phyloP scores from a whole-genome alignment of 2,888 invertebrate genomes.

The Drosophila parthenogenetica region DNA sequence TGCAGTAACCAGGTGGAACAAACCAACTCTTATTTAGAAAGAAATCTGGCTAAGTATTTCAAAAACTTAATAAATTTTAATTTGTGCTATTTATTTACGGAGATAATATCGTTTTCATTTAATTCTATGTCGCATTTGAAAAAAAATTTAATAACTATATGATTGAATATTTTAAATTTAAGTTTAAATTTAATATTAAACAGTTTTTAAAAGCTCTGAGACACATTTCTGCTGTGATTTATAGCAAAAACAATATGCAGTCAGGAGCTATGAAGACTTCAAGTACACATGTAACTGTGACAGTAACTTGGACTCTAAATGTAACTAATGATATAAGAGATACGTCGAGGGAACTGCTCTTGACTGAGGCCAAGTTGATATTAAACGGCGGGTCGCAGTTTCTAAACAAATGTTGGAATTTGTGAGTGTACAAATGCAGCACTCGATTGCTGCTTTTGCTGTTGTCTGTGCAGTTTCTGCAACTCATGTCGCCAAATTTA shows the following conservation, averaged over 20 bases:
- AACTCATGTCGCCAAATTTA: slow-evolving; percentile 68
- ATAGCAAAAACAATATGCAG: not conserved
- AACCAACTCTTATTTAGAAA: too few relatives aligned
- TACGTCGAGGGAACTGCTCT: slow-evolving; percentile 13
- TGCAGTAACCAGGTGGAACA: too few relatives aligned
- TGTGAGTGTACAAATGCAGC: slow-evolving; percentile 55
- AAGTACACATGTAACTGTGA: slow-evolving; percentile 18
- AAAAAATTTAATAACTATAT: too few relatives aligned
- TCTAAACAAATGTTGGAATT: slow-evolving; percentile 63
- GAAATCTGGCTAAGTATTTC: too few relatives aligned
- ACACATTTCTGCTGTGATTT: not conserved
- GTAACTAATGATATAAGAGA: slow-evolving; percentile 4
- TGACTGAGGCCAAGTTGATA: slow-evolving; percentile 47
- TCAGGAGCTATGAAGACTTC: not conserved
- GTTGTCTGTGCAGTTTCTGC: slow-evolving; percentile 3
- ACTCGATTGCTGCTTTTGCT: slow-evolving; percentile 26
- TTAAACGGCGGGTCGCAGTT: slow-evolving; percentile 44
- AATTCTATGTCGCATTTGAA: too few relatives aligned
- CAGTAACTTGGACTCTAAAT: slow-evolving; percentile 1
- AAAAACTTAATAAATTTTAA: too few relatives aligned
- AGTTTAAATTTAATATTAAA: too few relatives aligned
- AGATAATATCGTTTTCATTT: too few relatives aligned
- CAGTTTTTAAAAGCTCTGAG: not conserved
- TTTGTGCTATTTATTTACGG: too few relatives aligned
- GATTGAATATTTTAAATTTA: too few relatives aligned